Conservation (phyloP, 2,797 vertebrate genomes). For the Sebastes cheni region DNA sequence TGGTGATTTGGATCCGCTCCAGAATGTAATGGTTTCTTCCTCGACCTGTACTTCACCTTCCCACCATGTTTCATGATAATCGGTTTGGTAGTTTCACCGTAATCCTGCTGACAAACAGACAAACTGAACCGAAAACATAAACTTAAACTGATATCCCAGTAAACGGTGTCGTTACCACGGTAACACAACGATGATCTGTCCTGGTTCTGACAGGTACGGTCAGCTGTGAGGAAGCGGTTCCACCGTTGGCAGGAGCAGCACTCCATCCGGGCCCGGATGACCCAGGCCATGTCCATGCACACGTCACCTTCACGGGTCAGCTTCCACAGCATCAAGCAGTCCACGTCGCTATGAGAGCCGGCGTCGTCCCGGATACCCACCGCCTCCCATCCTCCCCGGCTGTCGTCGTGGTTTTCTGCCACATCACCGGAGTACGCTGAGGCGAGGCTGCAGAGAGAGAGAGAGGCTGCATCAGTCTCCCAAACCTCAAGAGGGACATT, state of each 20-base stretch:
- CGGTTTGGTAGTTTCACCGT: background rate
- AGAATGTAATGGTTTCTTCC: too few relatives aligned
- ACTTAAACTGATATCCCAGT: background rate
- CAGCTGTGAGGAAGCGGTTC: slow-evolving; percentile 91
- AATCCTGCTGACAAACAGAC: background rate
- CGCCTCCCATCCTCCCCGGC: background rate
- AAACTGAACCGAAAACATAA: background rate
- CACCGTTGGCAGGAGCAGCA: slow-evolving; percentile 97
- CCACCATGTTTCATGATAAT: background rate
- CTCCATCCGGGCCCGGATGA: slow-evolving; percentile 89
- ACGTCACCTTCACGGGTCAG: slow-evolving; percentile 90
- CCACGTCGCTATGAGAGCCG: slow-evolving; percentile 85
- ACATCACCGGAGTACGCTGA: slow-evolving; percentile 49
- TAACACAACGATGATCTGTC: background rate
- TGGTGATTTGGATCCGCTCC: too few relatives aligned
- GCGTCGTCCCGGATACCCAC: slow-evolving; percentile 11
- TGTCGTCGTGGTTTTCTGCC: slow-evolving; percentile 47
- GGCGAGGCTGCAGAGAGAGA: slow-evolving; percentile 4
- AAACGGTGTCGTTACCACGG: background rate
- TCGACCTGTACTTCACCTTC: too few relatives aligned
- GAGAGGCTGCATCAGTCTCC: slow-evolving; percentile 35
- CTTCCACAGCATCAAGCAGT: slow-evolving; percentile 92
- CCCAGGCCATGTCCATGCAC: slow-evolving; percentile 94
- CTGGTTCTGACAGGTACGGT: slow-evolving; percentile 85
- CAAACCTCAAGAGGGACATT: slow-evolving; percentile 57